Evolutionary conservation across 2,888 invertebrate species (phyloP).

Genomic region (Lochmaea crataegi): DNA sequence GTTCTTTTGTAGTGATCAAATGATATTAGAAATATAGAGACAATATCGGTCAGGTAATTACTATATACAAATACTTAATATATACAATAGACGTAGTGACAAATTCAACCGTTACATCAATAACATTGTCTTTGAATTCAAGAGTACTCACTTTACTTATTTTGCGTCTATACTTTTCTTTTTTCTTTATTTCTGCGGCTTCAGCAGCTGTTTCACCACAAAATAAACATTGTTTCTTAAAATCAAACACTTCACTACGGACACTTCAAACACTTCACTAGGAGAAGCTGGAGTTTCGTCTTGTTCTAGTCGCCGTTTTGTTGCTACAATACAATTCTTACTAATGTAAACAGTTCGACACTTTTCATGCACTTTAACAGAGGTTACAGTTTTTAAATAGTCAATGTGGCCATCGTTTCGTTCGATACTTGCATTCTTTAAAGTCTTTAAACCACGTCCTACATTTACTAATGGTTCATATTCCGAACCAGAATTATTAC

Average conservation of each 20-base stretch:
- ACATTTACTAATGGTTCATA: background rate
- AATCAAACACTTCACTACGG: conserved; percentile 7
- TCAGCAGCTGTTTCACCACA: background rate
- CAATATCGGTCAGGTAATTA: no score
- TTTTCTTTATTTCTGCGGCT: background rate
- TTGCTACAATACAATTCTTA: conserved; percentile 16
- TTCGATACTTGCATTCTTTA: conserved; percentile 40
- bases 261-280: background rate
- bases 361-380: conserved; percentile 47
- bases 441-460: conserved; percentile 28
- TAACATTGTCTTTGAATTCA: no score
- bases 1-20: no score
- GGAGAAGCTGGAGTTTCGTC: background rate
- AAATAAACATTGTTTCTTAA: conserved; percentile 4
- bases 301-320: conserved; percentile 12
- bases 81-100: no score
- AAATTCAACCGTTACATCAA: no score
- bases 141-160: no score
- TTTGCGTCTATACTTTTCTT: no score
- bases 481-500: no score
- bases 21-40: no score
- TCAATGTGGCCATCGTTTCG: conserved; percentile 40
- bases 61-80: no score
- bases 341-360: conserved; percentile 6
- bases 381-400: conserved; percentile 44